Evolutionary conservation across 2,797 vertebrate species (phyloP), one percentile per base, ranked within the genome.

Genomic region (Centroberyx gerrardi): DNA sequence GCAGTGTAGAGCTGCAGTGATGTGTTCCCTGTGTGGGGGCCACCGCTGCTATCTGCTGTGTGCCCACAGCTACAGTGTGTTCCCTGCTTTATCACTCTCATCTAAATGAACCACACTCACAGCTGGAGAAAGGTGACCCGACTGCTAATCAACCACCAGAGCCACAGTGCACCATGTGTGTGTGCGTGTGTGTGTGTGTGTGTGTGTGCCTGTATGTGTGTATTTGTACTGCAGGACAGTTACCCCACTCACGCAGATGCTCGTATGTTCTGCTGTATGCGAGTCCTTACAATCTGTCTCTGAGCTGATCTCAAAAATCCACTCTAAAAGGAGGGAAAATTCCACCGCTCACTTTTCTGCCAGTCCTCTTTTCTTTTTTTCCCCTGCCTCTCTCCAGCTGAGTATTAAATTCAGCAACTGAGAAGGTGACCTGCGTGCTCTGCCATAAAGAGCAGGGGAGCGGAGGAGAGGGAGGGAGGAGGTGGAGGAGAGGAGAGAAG

Each of bases 391-490:
- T 88, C 87, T 91, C 87, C 83, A 90, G 89, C 90, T 92, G 90
- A 93, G 93, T 94, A 94, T 95, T 95, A 95, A 93, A 94, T 94
- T 93, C 92, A 93, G 94, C 94, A 91, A 90, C 89, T 89, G 93
- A 95, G 93, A 95, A 95, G 94, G 95, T 95, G 94, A 95, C 94
- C 94, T 92, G 92, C 82, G 82, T 94, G 92, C 93, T 94, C 93
- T 91, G 91, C 90, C 89, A 94, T 94, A 94, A 93, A 95, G 90
- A 92, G 92, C 74, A 90, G 84, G 84, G 82, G 84, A 87, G 89
- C 61, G 83, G 67, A 85, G 89, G 81, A 75, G 74, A 81, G 59
- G 66, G 72, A 36, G 71, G 62, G 40, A 62, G 75, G 60, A 10
- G 38, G 58, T 46, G 33, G 55, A 56, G 18, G 56, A 56, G 71